A percentile compares a stretch with the other conserved stretches of the same genome.
phyloP scores from a whole-genome alignment of 2,113 vertebrate species.

The Trogon surrucura region DNA sequence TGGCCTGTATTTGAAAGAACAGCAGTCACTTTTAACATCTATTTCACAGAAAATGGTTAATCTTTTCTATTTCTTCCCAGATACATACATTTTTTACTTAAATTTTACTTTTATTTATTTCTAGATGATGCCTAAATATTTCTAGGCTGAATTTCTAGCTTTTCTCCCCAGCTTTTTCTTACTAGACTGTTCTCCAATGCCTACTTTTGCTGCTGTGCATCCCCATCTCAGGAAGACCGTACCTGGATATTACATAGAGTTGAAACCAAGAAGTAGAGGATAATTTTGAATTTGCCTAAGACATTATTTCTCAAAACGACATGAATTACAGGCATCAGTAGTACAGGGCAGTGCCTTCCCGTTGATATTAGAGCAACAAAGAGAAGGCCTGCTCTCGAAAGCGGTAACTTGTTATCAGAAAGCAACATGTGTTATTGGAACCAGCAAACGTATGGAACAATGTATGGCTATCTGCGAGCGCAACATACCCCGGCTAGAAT shows the following conservation, averaged over 20 bases:
- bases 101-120: not conserved
- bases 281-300: not conserved
- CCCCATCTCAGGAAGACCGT: not conserved
- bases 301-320: not conserved
- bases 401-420: conserved; percentile 32
- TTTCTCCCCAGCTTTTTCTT: not conserved
- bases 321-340: not conserved
- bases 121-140: not conserved
- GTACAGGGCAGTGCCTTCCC: not conserved
- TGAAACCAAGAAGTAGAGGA: not conserved
- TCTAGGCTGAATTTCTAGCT: not conserved
- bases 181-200: not conserved
- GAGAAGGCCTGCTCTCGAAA: not conserved
- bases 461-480: not conserved
- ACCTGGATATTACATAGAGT: not conserved
- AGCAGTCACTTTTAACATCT: not conserved
- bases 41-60: not conserved
- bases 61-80: not conserved
- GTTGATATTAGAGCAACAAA: not conserved
- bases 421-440: not conserved
- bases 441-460: conserved; percentile 11
- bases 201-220: not conserved
- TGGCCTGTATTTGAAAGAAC: not conserved
- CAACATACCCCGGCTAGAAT: not conserved
- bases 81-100: not conserved